phyloP scores from a whole-genome alignment of 2,888 invertebrate species.

The Argynnis bischoffii region DNA sequence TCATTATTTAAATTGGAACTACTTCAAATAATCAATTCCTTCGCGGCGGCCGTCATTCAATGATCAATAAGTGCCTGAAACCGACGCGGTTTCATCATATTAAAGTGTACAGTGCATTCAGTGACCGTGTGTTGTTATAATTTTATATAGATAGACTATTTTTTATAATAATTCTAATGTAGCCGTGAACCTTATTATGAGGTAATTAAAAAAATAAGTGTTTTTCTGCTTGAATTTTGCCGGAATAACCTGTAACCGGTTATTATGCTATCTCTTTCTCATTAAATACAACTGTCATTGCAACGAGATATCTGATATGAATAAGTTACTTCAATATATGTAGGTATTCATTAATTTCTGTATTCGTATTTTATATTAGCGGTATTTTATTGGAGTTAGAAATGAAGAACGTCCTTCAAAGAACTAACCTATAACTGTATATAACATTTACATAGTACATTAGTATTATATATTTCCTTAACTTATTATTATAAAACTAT shows the following conservation, averaged over 20 bases:
- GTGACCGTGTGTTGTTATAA: background rate
- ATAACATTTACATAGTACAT: too few relatives aligned
- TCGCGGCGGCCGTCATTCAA: background rate
- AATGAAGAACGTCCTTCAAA: too few relatives aligned
- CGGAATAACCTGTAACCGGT: background rate
- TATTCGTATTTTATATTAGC: background rate
- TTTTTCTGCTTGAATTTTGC: background rate
- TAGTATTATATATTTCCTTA: too few relatives aligned
- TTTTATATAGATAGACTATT: background rate
- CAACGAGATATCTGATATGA: too few relatives aligned
- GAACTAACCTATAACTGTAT: too few relatives aligned
- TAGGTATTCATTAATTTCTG: background rate
- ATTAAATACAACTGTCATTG: background rate
- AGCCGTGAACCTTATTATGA: background rate
- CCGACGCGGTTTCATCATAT: background rate
- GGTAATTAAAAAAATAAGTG: too few relatives aligned
- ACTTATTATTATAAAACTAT: too few relatives aligned
- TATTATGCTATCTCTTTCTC: constrained; percentile 17
- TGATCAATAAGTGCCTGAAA: constrained; percentile 13
- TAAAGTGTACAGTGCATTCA: background rate
- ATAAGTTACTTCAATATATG: background rate
- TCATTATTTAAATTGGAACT: constrained; percentile 30
- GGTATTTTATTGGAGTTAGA: background rate
- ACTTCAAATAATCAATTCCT: constrained; percentile 25
- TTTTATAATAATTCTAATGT: background rate